Evolutionary conservation across 2,797 vertebrate genomes (phyloP).

Genomic region (Diceros bicornis): DNA sequence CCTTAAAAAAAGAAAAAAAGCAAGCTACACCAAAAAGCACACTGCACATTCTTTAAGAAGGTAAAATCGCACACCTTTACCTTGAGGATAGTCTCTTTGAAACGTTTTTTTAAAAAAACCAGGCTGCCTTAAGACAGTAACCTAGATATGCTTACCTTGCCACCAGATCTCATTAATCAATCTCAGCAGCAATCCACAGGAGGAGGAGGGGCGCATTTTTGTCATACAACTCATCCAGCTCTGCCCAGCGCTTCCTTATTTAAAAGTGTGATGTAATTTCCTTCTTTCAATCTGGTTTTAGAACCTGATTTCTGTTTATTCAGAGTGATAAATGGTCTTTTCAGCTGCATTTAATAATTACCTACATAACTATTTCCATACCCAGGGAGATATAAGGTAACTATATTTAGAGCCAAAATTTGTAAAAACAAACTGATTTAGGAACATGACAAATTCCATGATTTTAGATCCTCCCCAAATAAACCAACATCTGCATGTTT

Average conservation of each 20-base stretch:
- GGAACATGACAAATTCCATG: not conserved
- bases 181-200: slow-evolving; percentile 86
- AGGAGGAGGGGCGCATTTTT: slow-evolving; percentile 91
- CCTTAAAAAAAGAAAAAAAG: not conserved
- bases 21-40: not conserved
- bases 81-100: not conserved
- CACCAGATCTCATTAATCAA: slow-evolving; percentile 87
- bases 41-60: not conserved
- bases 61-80: not conserved
- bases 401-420: not conserved
- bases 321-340: slow-evolving; percentile 79
- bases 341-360: slow-evolving; percentile 71
- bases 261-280: slow-evolving; percentile 90
- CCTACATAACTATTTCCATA: slow-evolving; percentile 62
- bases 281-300: slow-evolving; percentile 84
- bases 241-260: slow-evolving; percentile 90
- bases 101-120: not conserved
- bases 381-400: not conserved
- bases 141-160: slow-evolving; percentile 88
- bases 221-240: slow-evolving; percentile 87
- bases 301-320: slow-evolving; percentile 86
- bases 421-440: not conserved
- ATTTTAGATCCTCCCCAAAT: not conserved
- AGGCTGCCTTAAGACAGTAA: slow-evolving; percentile 83
- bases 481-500: not conserved